phyloP scores from a whole-genome alignment of 2,888 invertebrate genomes.

The Agrotis puta region DNA sequence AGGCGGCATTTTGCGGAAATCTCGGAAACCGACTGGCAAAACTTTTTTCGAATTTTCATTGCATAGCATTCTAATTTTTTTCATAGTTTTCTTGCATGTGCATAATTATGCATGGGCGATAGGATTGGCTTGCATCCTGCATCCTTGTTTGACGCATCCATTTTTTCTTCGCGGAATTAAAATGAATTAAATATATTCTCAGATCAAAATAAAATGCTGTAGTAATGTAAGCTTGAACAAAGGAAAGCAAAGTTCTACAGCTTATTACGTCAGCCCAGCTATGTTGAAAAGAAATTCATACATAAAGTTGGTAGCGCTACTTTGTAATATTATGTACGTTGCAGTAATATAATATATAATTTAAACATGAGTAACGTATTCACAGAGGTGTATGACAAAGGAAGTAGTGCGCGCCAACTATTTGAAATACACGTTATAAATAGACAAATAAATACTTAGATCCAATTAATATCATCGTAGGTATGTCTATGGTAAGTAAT shows the following conservation, averaged over 20 bases:
- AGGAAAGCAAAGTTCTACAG: conserved; percentile 18
- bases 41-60: no score
- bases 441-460: conserved; percentile 41
- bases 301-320: conserved; percentile 1
- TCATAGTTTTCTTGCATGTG: no score
- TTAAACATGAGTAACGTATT: conserved; percentile 27
- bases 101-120: no score
- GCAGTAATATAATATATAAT: conserved; percentile 8
- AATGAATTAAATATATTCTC: no score
- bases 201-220: conserved; percentile 15
- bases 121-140: no score
- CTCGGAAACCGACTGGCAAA: no score
- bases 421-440: conserved; percentile 42
- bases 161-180: no score
- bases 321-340: background rate
- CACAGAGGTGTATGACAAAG: conserved; percentile 47
- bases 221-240: conserved; percentile 45
- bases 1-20: no score
- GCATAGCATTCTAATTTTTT: no score
- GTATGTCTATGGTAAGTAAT: conserved; percentile 37
- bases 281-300: conserved; percentile 14
- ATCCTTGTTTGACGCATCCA: no score
- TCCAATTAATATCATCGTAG: conserved; percentile 37
- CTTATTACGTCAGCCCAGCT: conserved; percentile 48
- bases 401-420: conserved; percentile 58